Base-by-base conservation (phyloP, 2,797 vertebrate species). In the Malurus leucopterus region DNA sequence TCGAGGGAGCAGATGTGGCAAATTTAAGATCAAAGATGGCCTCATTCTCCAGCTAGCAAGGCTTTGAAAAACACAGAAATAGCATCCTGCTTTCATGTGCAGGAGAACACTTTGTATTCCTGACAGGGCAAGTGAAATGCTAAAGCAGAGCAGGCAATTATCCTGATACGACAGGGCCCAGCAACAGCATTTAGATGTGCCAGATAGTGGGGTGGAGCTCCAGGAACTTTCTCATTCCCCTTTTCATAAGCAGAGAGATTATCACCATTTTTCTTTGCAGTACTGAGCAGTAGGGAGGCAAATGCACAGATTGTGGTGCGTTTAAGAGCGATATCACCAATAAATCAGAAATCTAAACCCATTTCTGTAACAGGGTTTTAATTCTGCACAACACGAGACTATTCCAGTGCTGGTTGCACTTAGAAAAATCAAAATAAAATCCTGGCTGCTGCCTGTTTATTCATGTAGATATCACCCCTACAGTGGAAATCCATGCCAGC, bases 71-170 rank as follows among this genome's bases (percentile, higher is more conserved):
- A 61, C 74, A 73, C 5, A 0, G 83, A 88, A 94, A 91, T 62
- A 93, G 84, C 84, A 87, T 30, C 30, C 80, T 91, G 84, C 76
- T 90, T 89, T 90, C 85, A 73, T 20, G 85, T 81, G 74, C 40
- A 91, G 55, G 49, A 89, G 87, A 95, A 61, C 76, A 49, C 68
- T 91, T 75, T 88, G 85, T 93, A 92, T 94, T 95, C 87, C 81
- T 92, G 91, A 95, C 92, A 87, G 61, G 30, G 47, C 50, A 83
- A 85, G 71, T 51, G 62, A 88, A 89, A 76, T 62, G 68, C 84
- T 93, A 81, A 87, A 6, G 9, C 76, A 84, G 90, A 89, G 53
- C 82, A 94, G 44, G 89, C 74, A 94, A 93, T 92, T 82, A 92
- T 57, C 63, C 55, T 81, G 86, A 81, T 82, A 89, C 0, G 3